Evolutionary conservation across 2,113 vertebrate genomes (phyloP).

Genomic region (Corythornis cristatus): DNA sequence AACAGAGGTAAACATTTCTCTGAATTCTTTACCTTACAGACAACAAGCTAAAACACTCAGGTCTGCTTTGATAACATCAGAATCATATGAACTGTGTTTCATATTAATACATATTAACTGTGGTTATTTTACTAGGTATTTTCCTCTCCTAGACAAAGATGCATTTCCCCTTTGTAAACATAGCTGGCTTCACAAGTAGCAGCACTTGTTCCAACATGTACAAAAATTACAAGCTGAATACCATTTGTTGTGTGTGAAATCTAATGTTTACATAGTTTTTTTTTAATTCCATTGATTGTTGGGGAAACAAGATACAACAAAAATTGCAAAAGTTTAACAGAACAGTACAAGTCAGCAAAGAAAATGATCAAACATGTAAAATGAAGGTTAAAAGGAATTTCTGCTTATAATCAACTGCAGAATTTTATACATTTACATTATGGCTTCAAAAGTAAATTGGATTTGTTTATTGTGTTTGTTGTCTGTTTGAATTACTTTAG

Average conservation of each 20-base stretch:
- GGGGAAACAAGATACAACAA: background rate
- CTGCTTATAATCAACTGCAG: background rate
- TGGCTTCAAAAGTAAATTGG: background rate
- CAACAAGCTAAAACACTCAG: background rate
- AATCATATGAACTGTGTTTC: background rate
- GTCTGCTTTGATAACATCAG: background rate
- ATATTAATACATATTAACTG: background rate
- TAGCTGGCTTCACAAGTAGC: background rate
- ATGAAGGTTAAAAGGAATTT: background rate
- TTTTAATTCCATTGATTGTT: background rate
- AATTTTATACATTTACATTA: background rate
- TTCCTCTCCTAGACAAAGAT: background rate
- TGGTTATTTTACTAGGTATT: background rate
- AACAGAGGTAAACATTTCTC: background rate
- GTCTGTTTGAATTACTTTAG: rapidly evolving
- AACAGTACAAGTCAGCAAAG: background rate
- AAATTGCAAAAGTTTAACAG: background rate
- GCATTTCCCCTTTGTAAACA: background rate
- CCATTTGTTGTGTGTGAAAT: background rate
- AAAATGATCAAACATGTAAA: background rate
- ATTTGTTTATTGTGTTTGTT: background rate
- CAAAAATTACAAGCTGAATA: background rate
- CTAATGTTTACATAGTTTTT: background rate
- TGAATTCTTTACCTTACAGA: background rate
- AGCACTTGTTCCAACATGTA: background rate